Evolutionary conservation across 2,113 vertebrate species (phyloP).

Genomic region (Apus apus): DNA sequence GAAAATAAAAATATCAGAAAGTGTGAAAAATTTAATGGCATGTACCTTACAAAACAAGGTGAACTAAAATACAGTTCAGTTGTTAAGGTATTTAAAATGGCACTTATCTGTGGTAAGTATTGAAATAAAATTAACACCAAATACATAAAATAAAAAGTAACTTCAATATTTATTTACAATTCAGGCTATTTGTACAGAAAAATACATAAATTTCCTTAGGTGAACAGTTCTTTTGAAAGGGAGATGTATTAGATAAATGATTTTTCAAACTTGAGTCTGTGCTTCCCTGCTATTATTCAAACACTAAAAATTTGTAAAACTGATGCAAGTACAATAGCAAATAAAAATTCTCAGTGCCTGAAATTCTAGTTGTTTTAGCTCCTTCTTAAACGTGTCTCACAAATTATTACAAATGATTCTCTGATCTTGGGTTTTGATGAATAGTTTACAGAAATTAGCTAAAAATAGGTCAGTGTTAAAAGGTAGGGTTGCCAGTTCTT

Average conservation of each 20-base stretch:
- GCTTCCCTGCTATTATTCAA: background rate
- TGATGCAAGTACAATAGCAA: background rate
- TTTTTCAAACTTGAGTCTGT: background rate
- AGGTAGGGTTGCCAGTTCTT: slow-evolving; percentile 54
- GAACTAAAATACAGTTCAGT: background rate
- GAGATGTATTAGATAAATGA: background rate
- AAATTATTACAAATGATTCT: background rate
- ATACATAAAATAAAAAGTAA: background rate
- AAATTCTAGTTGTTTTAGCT: background rate
- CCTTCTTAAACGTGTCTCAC: background rate
- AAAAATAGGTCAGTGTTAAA: slow-evolving; percentile 35
- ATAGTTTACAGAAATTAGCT: slow-evolving; percentile 13
- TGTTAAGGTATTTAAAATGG: background rate
- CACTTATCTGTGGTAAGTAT: background rate
- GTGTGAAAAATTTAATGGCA: background rate
- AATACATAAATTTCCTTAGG: background rate
- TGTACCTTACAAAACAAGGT: background rate
- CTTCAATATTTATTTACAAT: background rate
- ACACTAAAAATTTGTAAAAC: background rate
- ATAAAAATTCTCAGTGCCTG: background rate
- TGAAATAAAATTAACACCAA: background rate
- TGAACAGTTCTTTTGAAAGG: background rate
- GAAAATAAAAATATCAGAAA: background rate
- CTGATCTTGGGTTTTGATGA: slow-evolving; percentile 27
- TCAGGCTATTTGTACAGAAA: background rate